Conservation (phyloP, 2,797 vertebrate species). For the Poeciliopsis paucimaculata region DNA sequence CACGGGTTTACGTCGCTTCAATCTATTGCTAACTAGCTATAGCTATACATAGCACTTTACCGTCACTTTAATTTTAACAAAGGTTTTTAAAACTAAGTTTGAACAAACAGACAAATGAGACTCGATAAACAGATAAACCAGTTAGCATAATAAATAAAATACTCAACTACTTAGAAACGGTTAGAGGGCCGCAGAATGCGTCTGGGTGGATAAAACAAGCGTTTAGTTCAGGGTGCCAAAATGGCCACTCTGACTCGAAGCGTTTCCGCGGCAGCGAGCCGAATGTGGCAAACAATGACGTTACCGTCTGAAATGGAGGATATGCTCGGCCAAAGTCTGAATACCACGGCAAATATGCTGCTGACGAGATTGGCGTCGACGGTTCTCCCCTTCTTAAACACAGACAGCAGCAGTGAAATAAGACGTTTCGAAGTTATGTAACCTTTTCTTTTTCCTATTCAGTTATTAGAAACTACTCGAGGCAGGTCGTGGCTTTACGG, state of each 20-base stretch:
- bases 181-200: background rate
- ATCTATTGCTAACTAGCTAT: slow-evolving; percentile 57
- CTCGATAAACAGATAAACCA: accelerated
- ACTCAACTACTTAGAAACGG: background rate
- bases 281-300: slow-evolving; percentile 60
- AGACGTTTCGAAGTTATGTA: slow-evolving; percentile 52
- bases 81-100: background rate
- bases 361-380: slow-evolving; percentile 29
- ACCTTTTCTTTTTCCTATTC: slow-evolving; percentile 27
- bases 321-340: slow-evolving; percentile 48
- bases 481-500: slow-evolving; percentile 56
- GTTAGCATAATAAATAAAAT: background rate
- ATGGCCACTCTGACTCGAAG: slow-evolving; percentile 39
- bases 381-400: slow-evolving; percentile 18
- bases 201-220: slow-evolving; percentile 21
- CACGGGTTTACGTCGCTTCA: slow-evolving; percentile 30
- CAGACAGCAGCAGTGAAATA: slow-evolving; percentile 11
- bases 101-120: accelerated
- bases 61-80: slow-evolving; percentile 12
- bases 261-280: slow-evolving; percentile 55
- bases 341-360: slow-evolving; percentile 11
- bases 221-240: slow-evolving; percentile 28
- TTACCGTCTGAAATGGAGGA: slow-evolving; percentile 62
- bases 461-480: slow-evolving; percentile 12
- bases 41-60: background rate